A percentile compares a stretch with the other conserved stretches of the same genome.
Conservation (phyloP, 92 coral and sea anemone genomes). For the Scolanthus callimorphus region DNA sequence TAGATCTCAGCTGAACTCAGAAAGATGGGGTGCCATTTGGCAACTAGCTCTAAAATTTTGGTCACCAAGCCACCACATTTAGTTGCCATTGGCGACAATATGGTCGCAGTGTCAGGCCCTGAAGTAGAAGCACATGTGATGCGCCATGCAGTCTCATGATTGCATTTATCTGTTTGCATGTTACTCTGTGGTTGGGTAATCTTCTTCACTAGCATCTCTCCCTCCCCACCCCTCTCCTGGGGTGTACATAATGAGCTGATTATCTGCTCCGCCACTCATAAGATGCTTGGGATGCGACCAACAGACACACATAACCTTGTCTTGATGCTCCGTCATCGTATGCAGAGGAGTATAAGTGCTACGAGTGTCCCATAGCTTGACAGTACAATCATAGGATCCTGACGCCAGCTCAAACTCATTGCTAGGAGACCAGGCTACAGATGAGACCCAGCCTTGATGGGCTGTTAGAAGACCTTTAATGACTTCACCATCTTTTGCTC, state of each 20-base stretch:
- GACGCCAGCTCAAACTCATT: slow-evolving; percentile 84
- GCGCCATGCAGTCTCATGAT: no score
- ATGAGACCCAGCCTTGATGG: slow-evolving; percentile 97
- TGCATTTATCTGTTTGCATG: no score
- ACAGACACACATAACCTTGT: slow-evolving; percentile 93
- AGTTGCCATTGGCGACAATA: no score
- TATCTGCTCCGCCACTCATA: slow-evolving; percentile 93
- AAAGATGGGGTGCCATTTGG: no score
- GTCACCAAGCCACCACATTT: no score
- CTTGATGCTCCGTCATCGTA: slow-evolving; percentile 87
- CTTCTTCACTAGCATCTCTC: no score
- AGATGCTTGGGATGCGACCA: slow-evolving; percentile 84
- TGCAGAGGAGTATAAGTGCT: slow-evolving; percentile 75
- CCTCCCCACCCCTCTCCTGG: no score
- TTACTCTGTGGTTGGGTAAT: no score
- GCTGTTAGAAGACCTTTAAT: slow-evolving; percentile 75
- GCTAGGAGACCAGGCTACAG: slow-evolving; percentile 93
- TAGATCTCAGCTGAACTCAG: no score
- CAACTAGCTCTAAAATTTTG: no score
- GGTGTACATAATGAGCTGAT: slow-evolving; percentile 86
- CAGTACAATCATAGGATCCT: slow-evolving; percentile 91
- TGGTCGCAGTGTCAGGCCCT: no score
- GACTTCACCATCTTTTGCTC: slow-evolving; percentile 87
- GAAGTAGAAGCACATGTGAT: no score
- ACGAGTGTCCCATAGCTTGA: slow-evolving; percentile 96